Conservation (phyloP, 2,113 vertebrate species). For the Silurus meridionalis region DNA sequence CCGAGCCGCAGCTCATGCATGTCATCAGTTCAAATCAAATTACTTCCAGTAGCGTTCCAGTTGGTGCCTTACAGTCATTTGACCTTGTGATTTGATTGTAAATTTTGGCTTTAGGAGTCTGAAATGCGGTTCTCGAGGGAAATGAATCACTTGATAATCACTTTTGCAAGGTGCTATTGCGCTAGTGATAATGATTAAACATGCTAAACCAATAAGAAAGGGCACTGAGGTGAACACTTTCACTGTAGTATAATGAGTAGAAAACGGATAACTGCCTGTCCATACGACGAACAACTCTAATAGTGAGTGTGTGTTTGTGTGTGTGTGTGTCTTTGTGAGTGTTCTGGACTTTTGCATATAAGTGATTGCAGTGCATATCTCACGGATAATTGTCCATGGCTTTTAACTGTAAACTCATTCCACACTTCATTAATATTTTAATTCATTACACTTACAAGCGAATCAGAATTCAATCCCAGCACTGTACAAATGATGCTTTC, state of each 20-base stretch:
- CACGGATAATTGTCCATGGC: neutral
- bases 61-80: conserved; percentile 42
- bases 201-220: conserved; percentile 47
- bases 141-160: conserved; percentile 55
- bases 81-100: conserved; percentile 50
- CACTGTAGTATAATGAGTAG: conserved; percentile 46
- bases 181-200: conserved; percentile 51
- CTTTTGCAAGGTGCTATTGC: conserved; percentile 41
- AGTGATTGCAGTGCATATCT: neutral
- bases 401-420: neutral
- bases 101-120: conserved; percentile 37
- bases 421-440: neutral
- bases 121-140: conserved; percentile 43
- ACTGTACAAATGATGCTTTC: neutral
- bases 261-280: conserved; percentile 21
- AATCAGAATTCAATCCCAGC: neutral
- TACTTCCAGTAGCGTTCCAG: conserved; percentile 30
- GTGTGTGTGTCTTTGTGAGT: conserved; percentile 26
- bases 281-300: neutral
- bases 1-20: conserved; percentile 29
- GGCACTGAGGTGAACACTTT: conserved; percentile 45
- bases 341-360: conserved; percentile 1
- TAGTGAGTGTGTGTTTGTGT: neutral
- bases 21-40: conserved; percentile 46
- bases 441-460: neutral